phyloP scores from a whole-genome alignment of 2,888 invertebrate genomes.

The Leuctra nigra region DNA sequence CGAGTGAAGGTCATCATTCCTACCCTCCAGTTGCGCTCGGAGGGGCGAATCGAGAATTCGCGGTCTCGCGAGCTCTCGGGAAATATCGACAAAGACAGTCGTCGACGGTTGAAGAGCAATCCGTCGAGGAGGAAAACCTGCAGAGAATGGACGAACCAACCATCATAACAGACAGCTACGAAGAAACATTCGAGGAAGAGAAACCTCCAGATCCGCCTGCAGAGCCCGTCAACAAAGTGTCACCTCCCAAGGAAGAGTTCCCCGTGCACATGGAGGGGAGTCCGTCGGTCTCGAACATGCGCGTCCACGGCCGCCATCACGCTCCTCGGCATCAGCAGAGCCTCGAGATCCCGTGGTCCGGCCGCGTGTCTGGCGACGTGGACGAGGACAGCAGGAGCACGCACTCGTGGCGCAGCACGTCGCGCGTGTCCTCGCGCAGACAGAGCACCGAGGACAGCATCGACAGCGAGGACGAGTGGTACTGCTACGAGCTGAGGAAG shows the following conservation, averaged over 20 bases:
- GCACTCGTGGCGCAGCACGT: conserved; percentile 81
- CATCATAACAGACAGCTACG: conserved; percentile 15
- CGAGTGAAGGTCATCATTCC: conserved; percentile 34
- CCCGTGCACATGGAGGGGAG: conserved; percentile 49
- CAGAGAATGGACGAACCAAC: conserved; percentile 22
- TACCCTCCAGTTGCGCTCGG: conserved; percentile 50
- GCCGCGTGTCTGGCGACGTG: conserved; percentile 46
- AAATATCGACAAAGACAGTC: conserved; percentile 71
- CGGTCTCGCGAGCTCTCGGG: conserved; percentile 72
- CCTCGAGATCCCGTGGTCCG: conserved; percentile 69
- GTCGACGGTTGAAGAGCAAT: conserved; percentile 61
- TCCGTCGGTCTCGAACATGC: conserved; percentile 55
- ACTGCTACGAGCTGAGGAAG: conserved; percentile 80
- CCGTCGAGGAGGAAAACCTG: conserved; percentile 44
- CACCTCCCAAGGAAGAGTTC: conserved; percentile 2
- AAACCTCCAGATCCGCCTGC: background rate
- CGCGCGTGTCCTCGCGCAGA: conserved; percentile 74
- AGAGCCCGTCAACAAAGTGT: background rate
- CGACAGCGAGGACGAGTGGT: conserved; percentile 91
- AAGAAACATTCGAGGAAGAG: conserved; percentile 7
- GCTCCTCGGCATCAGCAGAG: conserved; percentile 67
- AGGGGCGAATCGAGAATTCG: conserved; percentile 73
- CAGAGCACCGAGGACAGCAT: conserved; percentile 91
- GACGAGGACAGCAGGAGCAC: conserved; percentile 83
- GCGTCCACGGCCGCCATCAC: conserved; percentile 44